Base-by-base conservation (phyloP, 30 jellyfish, hydroid and myxozoan genomes). In the Sanderia malayensis region DNA sequence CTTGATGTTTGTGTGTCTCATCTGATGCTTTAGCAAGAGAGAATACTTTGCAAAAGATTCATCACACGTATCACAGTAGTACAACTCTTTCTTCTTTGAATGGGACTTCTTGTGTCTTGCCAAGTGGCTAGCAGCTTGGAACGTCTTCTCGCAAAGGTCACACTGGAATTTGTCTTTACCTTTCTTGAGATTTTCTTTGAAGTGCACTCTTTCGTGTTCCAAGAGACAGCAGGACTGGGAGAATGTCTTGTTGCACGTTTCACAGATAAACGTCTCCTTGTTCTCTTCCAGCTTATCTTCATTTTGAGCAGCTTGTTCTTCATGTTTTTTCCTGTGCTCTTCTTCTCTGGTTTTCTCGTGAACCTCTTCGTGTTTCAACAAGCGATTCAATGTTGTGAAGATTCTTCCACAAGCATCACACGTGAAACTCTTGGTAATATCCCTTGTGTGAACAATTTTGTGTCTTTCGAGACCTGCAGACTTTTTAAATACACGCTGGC, bases 341-440 rank as follows among this genome's bases (percentile, higher is more conserved):
- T 76, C 87, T 76, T 76, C 87, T 37, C 87, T 76, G 27, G 80
- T 46, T 53, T 68, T 76, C 58, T 76, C 87, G 37, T 76, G 87
- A 4, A 27, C 41, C 46, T 76, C 87, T 53, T 76, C 87, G n/a
- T 76, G 87, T 29, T 63, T 61, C 57, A 76, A 19, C 31, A 76
- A 49, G 31, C 87, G 87, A 34, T 76, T 76, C 67, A 31, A n/a
- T 2, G 87, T 61, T 15, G 87, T 76, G 47, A 76, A 76, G 15
- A 24, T 49, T 68, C 74, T 76, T 2, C 87, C 87, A 76, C 87
- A 76, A 8, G 70, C 59, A 21, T 76, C 87, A 47, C 87, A 76
- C 0, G 71, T 49, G 47, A 41, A 76, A n/a, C 34, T 76, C 44
- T 66, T 61, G 62, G 73, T 32, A 10, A 11, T 61, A 19, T 76